phyloP scores from a whole-genome alignment of 2,797 vertebrate genomes.

The Hydrophis major region DNA sequence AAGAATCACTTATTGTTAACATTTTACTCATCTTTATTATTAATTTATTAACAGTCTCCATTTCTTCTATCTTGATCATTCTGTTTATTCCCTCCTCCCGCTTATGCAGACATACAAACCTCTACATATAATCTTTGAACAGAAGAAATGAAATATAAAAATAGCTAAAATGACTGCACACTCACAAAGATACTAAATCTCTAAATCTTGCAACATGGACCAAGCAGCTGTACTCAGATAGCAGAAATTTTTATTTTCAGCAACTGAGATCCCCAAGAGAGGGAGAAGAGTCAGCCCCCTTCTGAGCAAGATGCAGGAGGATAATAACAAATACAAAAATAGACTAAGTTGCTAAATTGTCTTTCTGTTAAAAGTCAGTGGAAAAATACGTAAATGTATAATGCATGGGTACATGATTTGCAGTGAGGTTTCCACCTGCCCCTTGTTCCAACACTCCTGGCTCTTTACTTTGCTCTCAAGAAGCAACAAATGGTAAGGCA shows the following conservation, averaged over 20 bases:
- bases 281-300: not conserved
- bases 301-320: not conserved
- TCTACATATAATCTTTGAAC: not conserved
- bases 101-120: not conserved
- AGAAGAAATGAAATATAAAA: not conserved
- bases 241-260: not conserved
- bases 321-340: not conserved
- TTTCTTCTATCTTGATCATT: not conserved
- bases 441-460: not conserved
- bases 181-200: not conserved
- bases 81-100: not conserved
- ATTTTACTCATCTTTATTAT: not conserved
- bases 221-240: not conserved
- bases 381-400: not conserved
- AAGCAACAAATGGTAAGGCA: not conserved
- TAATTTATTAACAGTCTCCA: not conserved
- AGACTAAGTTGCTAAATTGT: not conserved
- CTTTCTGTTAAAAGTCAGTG: not conserved
- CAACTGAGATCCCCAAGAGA: not conserved
- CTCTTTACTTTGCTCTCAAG: not conserved
- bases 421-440: not conserved
- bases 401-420: not conserved
- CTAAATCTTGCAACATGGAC: not conserved
- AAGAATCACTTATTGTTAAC: not conserved
- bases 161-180: constrained; percentile 38